Evolutionary conservation across 2,888 invertebrate species (phyloP), one percentile per base, ranked within the genome.

Genomic region (Amphiduros pacificus): DNA sequence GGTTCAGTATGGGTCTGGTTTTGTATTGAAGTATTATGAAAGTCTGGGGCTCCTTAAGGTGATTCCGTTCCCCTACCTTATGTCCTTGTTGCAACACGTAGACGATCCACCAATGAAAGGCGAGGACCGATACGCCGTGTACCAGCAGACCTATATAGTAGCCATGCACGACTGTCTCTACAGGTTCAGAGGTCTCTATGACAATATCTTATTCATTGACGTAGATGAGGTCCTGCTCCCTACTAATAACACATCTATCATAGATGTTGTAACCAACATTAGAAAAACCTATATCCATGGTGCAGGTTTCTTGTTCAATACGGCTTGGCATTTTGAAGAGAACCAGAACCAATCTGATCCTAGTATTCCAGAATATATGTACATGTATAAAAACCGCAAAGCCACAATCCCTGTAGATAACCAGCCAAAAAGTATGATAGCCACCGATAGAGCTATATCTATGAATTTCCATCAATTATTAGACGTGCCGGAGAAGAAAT

Each of bases 241-340:
- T 22, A 28, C 50, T 2, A 32, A n/a, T 6, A 26, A 32, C 14
- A 48, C 41, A 28, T 31, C 55, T 20, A 11, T 63, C 22, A 4
- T 26, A 14, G 32, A 2, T 24, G 41, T 55, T 2, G 17, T 63
- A 6, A 11, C 4, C 3, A 17, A 41, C 24, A 29, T 55, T 1
- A 27, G 17, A 2, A 20, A 41, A 29, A 11, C n/a, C 6, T 31
- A 50, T 20, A 17, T 36, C 2, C 24, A 6, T 22, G 57, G 40
- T 44, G 61, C 41, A 14, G 60, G 51, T 2, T 63, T 41, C 27
- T 14, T 56, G 27, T 63, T 63, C 36, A 26, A 56, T 2, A 63
- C 63, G 48, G 55, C 61, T n/a, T 63, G 63, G 63, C 63, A 63
- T 51, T 63, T 62, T n/a, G 63, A 63, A 40, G 61, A 63, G 5